phyloP scores from a whole-genome alignment of 2,888 invertebrate genomes.

The Xestia rhomboidea region DNA sequence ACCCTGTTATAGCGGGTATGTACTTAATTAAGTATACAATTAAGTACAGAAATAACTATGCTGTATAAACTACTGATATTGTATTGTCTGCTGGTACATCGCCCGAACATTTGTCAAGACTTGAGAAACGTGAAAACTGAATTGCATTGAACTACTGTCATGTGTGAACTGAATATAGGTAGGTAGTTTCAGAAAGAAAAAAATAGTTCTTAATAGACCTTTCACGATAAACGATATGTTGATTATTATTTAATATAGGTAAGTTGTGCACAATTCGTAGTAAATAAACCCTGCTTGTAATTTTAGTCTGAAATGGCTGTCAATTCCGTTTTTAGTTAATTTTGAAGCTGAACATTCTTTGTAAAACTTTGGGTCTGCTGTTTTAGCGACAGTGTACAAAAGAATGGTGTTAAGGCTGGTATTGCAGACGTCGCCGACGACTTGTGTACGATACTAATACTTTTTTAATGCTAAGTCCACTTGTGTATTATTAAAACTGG shows the following conservation, averaged over 20 bases:
- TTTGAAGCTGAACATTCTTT: neutral
- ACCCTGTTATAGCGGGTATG: slow-evolving; percentile 25
- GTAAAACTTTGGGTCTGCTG: neutral
- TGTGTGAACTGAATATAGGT: neutral
- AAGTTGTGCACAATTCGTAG: neutral
- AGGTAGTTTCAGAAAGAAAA: neutral
- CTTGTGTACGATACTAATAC: neutral
- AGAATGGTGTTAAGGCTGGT: neutral
- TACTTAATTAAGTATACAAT: slow-evolving; percentile 17
- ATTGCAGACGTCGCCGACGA: neutral
- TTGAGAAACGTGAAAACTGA: neutral
- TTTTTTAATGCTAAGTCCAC: neutral
- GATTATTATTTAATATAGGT: neutral
- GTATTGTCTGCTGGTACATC: neutral
- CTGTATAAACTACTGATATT: neutral
- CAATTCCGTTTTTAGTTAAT: neutral
- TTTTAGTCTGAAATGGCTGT: neutral
- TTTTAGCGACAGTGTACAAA: neutral
- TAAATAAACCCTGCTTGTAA: neutral
- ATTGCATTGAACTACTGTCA: slow-evolving; percentile 1
- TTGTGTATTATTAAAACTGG: slow-evolving; percentile 13
- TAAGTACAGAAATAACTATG: slow-evolving; percentile 46
- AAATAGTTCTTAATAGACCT: neutral
- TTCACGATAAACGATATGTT: neutral
- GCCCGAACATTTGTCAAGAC: neutral